Evolutionary conservation across 2,888 invertebrate genomes (phyloP).

Genomic region (Melinaea marsaeus): DNA sequence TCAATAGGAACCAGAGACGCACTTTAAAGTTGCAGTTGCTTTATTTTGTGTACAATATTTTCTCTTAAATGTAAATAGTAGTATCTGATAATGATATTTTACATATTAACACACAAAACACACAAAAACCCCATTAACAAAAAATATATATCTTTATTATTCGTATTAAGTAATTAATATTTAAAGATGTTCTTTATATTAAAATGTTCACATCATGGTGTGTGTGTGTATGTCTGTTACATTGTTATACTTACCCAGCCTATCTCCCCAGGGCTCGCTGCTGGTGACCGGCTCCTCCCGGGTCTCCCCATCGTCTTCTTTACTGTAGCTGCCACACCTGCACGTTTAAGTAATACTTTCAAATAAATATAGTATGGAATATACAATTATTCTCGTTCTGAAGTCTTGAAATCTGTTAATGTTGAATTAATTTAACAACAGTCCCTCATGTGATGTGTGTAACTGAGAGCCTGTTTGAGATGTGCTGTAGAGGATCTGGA

Average conservation of each 20-base stretch:
- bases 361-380: neutral
- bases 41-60: no score
- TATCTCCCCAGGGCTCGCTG: constrained; percentile 62
- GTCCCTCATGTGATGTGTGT: neutral
- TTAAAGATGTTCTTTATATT: no score
- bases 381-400: neutral
- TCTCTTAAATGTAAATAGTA: no score
- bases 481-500: neutral
- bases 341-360: neutral
- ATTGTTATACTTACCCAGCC: constrained; percentile 41
- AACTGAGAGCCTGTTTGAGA: neutral
- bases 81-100: no score
- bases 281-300: constrained; percentile 52
- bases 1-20: no score
- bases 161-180: no score
- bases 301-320: constrained; percentile 33
- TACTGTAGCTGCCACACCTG: constrained; percentile 47
- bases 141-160: neutral
- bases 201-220: neutral
- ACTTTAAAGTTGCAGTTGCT: no score
- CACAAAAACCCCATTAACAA: neutral
- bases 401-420: neutral
- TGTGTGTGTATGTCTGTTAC: neutral
- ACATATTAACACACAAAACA: no score
- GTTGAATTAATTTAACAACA: neutral